Evolutionary conservation across 2,113 vertebrate species (phyloP).

Genomic region (Halichoerus grypus): DNA sequence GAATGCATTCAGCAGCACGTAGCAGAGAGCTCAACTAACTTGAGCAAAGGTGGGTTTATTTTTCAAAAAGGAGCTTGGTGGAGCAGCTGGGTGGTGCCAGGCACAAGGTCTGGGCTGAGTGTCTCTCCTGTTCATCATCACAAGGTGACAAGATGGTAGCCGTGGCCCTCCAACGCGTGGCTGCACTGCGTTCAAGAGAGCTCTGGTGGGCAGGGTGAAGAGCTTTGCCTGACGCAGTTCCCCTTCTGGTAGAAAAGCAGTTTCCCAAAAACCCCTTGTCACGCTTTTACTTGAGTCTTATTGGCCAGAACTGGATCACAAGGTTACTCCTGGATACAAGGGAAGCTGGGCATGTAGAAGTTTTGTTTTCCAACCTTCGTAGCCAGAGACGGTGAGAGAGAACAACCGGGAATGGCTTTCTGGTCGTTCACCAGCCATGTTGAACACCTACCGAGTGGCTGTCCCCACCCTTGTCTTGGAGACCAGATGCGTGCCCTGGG

Average conservation of each 20-base stretch:
- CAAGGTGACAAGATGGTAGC: neutral
- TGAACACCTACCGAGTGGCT: neutral
- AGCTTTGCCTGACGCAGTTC: neutral
- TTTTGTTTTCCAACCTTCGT: neutral
- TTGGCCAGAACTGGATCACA: neutral
- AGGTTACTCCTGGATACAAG: neutral
- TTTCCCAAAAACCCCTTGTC: neutral
- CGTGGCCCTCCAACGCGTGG: fast-evolving
- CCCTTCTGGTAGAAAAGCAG: neutral
- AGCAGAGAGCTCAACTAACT: neutral
- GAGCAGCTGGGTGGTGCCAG: neutral
- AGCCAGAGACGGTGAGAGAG: neutral
- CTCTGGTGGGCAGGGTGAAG: neutral
- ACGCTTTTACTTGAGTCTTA: neutral
- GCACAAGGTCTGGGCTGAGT: neutral
- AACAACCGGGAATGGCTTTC: neutral
- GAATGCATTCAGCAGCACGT: neutral
- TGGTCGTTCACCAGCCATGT: neutral
- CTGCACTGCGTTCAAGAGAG: neutral
- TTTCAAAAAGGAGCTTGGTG: neutral
- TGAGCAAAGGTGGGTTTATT: neutral
- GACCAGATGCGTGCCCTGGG: neutral
- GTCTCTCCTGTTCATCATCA: neutral
- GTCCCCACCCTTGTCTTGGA: neutral
- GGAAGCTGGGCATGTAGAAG: too few species aligned